Base-by-base conservation (phyloP, 2,113 vertebrate genomes). In the Kryptolebias marmoratus region DNA sequence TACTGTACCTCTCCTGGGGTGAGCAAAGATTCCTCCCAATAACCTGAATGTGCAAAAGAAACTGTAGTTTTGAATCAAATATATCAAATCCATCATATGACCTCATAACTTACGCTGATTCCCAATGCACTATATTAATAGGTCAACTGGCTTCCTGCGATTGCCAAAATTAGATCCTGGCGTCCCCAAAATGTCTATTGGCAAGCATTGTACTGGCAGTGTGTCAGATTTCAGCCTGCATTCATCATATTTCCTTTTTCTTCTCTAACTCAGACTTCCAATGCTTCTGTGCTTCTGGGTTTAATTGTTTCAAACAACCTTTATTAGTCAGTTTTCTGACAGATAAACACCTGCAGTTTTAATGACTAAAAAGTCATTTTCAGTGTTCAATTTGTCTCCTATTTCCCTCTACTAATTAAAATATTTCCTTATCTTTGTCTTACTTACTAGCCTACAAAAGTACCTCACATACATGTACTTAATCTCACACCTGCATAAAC, bases 41-140 rank as follows among this genome's bases (percentile, higher is more conserved):
- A 82, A 71, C 82, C 75, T 67, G 11, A 82, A 30, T 71, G 80
- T 57, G 48, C 65, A 71, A 75, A 71, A 87, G 64, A 77, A 70
- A 64, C 47, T 73, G 57, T 53, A 64, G 32, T 39, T 42, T 60
- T 67, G 74, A 77, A 62, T 32, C 55, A 16, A 77, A 87, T 77
- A 77, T 74, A 66, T 83, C 68, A 71, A 69, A 81, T 91, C 84
- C 63, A 82, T 93, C 87, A 81, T 74, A 79, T 90, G 85, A 90
- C 87, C 82, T 92, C 90, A 90, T 73, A 78, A 79, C 59, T 47
- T 45, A 72, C 73, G 61, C 62, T 44, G 56, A 55, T 36, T 81
- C 54, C 71, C 67, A 54, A 71, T 69, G 56, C 53, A 71, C 52
- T 2, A 63, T 82, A 47, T 71, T 83, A 83, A 71, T 73, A 75